Percentiles rank a stretch among this genome's conserved stretches.
Evolutionary conservation across 2,888 invertebrate species (phyloP).

Genomic region (Fragum whitleyi): DNA sequence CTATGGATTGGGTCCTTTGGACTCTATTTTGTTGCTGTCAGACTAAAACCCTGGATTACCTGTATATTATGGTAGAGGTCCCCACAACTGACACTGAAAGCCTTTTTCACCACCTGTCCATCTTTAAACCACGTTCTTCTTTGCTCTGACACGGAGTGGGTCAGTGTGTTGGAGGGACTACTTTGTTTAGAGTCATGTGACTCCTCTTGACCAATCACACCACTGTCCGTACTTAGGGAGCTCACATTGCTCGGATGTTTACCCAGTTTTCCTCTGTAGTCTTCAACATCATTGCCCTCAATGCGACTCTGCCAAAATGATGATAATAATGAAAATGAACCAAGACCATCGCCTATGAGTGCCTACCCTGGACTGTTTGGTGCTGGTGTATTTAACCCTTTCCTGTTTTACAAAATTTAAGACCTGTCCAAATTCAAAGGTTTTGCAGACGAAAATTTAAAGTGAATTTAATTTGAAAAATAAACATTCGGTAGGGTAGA

Average conservation of each 20-base stretch:
- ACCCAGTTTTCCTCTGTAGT: conserved; percentile 34
- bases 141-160: conserved; percentile 41
- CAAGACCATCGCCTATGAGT: too few species aligned
- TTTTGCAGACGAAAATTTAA: too few species aligned
- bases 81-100: conserved; percentile 54
- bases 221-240: conserved; percentile 76
- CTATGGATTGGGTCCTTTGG: too few species aligned
- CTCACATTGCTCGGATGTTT: conserved; percentile 74
- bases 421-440: too few species aligned
- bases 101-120: not conserved
- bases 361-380: too few species aligned
- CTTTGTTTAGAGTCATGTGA: conserved; percentile 67
- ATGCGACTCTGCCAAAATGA: not conserved
- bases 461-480: too few species aligned
- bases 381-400: too few species aligned
- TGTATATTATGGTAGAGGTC: conserved; percentile 33
- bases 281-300: not conserved
- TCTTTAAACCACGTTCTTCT: conserved; percentile 27
- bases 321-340: too few species aligned
- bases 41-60: too few species aligned
- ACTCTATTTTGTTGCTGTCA: too few species aligned
- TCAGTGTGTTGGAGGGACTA: conserved; percentile 66
- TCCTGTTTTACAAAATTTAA: too few species aligned
- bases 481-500: too few species aligned
- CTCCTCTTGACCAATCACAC: conserved; percentile 74